A percentile compares a stretch with the other conserved stretches of the same genome.
Evolutionary conservation across 2,797 vertebrate genomes (phyloP).

Genomic region (Benthosema pterotum): DNA sequence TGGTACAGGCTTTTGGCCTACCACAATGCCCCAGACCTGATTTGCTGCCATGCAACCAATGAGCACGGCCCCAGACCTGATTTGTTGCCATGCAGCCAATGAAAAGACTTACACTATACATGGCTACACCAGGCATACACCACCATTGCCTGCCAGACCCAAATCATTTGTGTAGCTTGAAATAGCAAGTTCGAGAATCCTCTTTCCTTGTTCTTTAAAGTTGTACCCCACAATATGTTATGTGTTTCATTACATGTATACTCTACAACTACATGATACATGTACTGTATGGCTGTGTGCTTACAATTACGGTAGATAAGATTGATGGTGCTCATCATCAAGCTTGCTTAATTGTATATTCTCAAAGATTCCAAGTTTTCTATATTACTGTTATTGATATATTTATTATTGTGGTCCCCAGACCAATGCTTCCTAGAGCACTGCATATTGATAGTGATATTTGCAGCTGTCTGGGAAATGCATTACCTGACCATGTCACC

Average conservation of each 20-base stretch:
- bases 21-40: too few species aligned
- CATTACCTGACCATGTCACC: constrained; percentile 1
- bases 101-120: too few species aligned
- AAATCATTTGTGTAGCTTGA: constrained; percentile 17
- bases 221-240: not conserved
- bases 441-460: too few species aligned
- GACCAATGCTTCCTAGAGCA: constrained; percentile 28
- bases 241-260: not conserved
- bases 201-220: not conserved
- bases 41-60: too few species aligned
- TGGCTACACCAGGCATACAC: too few species aligned
- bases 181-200: constrained; percentile 15
- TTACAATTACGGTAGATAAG: too few species aligned
- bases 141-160: constrained; percentile 13
- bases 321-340: not conserved
- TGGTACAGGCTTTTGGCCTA: too few species aligned
- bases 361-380: constrained; percentile 19
- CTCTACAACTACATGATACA: constrained; percentile 1
- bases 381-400: constrained; percentile 13
- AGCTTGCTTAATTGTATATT: constrained; percentile 18
- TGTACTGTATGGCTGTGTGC: constrained; percentile 10
- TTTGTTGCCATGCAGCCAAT: too few species aligned
- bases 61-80: too few species aligned
- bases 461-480: constrained; percentile 22
- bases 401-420: constrained; percentile 17